Base-by-base conservation (phyloP, 2,797 vertebrate species). In the Aulostomus chinensis region DNA sequence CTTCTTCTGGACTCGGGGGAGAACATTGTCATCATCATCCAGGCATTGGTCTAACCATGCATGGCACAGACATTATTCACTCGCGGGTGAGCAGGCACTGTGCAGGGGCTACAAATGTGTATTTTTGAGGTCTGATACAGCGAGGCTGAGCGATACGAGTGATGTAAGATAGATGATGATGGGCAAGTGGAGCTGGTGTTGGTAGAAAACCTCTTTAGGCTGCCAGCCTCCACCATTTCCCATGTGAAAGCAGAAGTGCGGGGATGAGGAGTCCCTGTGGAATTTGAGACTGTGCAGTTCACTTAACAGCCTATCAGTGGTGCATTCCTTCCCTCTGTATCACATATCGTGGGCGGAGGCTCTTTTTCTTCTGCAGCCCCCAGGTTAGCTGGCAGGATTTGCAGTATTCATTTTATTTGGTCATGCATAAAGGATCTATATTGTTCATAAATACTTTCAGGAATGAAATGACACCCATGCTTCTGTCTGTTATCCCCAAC, bases 1-100 rank as follows among this genome's bases (percentile, higher is more conserved):
- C 58, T 63, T 65, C 48, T 62, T 57, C 55, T 67, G 39, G 42
- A 68, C 57, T 70, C 47, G 47, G 38, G 54, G 38, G 47, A 58
- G 72, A 78, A 74, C 51, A 58, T 76, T 81, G 65, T 85, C 77
- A 84, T n/a, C 9, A 25, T 83, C 53, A 13, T 54, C 33, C 66
- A 85, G 80, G 71, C 68, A 14, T 26, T 38, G 58, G 70, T 70
- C 73, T 74, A 83, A 49, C 69, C 68, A 80, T 78, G 81, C 74
- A 63, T 83, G 74, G 64, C 58, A 59, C 70, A 28, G 35, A 55
- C 63, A 76, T 79, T 86, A 80, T 40, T 26, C 38, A 61, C 73
- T 60, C 72, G 58, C 26, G 15, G 41, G 36, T 68, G 59, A 80
- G 55, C 69, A 76, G 59, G 51, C 46, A 6, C 40, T 67, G 57